Evolutionary conservation across 2,888 invertebrate genomes (phyloP).

Genomic region (Sphaeridia pumilis): DNA sequence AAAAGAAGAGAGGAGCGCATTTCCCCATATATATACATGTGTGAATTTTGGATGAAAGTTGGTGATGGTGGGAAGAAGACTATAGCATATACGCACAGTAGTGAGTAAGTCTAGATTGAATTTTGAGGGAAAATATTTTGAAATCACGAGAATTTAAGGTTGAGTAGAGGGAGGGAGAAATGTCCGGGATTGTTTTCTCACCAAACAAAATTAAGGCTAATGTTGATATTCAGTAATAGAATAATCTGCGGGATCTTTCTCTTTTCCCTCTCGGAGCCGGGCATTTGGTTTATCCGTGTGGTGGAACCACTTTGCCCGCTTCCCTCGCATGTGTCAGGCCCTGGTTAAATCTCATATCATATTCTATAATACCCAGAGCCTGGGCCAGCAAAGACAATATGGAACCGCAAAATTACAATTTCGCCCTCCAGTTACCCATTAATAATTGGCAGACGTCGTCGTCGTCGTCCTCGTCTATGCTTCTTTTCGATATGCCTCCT

Average conservation of each 20-base stretch:
- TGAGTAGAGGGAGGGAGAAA: background rate
- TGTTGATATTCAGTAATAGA: conserved; percentile 59
- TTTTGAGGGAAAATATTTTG: conserved; percentile 1
- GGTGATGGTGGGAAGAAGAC: background rate
- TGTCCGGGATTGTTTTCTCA: conserved; percentile 48
- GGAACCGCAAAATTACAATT: conserved; percentile 19
- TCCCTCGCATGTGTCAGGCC: too few species aligned
- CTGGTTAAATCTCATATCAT: too few species aligned
- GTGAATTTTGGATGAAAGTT: background rate
- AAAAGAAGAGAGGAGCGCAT: too few species aligned
- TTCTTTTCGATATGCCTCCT: too few species aligned
- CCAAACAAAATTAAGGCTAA: conserved; percentile 53
- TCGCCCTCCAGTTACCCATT: conserved; percentile 13
- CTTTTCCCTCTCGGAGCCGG: too few species aligned
- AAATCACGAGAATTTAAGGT: conserved; percentile 1
- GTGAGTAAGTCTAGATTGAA: too few species aligned
- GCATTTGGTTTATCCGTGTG: too few species aligned
- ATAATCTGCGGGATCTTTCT: conserved; percentile 46
- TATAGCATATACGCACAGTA: too few species aligned
- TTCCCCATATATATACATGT: too few species aligned
- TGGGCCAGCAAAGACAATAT: too few species aligned
- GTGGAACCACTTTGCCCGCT: too few species aligned
- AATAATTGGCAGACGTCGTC: conserved; percentile 13
- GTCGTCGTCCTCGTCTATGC: background rate
- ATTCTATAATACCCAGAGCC: too few species aligned